Evolutionary conservation across 2,797 vertebrate genomes (phyloP).

Genomic region (Balearica regulorum): DNA sequence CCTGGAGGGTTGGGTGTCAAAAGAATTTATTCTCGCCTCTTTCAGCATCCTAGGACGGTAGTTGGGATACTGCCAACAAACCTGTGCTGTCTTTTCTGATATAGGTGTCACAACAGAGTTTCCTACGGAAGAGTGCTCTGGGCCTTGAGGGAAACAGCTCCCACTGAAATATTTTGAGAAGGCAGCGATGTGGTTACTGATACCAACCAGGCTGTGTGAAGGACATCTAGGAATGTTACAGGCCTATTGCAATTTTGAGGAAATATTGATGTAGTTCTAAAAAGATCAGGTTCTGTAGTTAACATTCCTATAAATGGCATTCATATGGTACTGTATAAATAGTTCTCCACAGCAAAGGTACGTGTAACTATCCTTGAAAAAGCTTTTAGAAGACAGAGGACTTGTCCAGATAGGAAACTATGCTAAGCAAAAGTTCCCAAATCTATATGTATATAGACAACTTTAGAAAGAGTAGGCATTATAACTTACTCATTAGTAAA

Average conservation of each 20-base stretch:
- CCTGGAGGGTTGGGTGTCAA: not conserved
- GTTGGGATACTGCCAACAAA: not conserved
- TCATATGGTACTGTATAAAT: not conserved
- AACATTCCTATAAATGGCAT: not conserved
- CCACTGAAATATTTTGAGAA: not conserved
- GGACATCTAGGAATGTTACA: not conserved
- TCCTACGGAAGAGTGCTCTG: not conserved
- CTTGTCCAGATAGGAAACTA: not conserved
- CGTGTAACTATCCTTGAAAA: not conserved
- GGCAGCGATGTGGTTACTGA: not conserved
- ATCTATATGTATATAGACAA: not conserved
- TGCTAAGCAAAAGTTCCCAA: not conserved
- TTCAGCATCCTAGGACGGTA: not conserved
- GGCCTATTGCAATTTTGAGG: not conserved
- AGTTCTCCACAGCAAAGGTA: not conserved
- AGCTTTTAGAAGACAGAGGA: not conserved
- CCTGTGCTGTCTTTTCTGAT: slow-evolving; percentile 7
- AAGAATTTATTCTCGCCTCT: not conserved
- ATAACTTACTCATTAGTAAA: not conserved
- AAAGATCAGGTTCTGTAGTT: not conserved
- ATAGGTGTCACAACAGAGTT: not conserved
- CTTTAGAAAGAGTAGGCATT: not conserved
- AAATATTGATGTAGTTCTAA: not conserved
- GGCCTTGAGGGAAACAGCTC: not conserved
- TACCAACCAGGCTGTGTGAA: not conserved